phyloP scores from a whole-genome alignment of 2,113 vertebrate genomes.

The Verasper variegatus region DNA sequence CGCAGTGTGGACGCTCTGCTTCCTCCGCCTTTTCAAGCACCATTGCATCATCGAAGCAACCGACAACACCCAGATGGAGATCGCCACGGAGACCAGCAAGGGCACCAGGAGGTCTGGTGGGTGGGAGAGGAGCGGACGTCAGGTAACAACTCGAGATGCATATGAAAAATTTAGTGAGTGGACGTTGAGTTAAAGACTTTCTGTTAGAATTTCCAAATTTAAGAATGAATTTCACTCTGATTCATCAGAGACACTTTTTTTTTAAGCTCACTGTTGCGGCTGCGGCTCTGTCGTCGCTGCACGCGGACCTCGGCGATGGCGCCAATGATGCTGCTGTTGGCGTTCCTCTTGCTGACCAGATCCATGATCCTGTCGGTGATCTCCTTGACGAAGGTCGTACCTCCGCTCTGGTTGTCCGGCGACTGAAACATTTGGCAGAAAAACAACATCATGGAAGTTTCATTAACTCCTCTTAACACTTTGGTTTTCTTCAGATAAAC shows the following conservation, averaged over 20 bases:
- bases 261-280: conserved; percentile 53
- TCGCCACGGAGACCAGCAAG: conserved; percentile 88
- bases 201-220: too few relatives aligned
- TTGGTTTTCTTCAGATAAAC: background rate
- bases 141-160: background rate
- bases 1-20: conserved; percentile 85
- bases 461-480: background rate
- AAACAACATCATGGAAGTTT: background rate
- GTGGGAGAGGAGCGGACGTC: conserved; percentile 9
- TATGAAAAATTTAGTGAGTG: too few relatives aligned
- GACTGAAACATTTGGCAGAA: conserved; percentile 71
- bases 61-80: conserved; percentile 87
- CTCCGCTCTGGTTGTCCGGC: conserved; percentile 84
- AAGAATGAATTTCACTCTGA: too few relatives aligned
- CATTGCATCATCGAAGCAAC: conserved; percentile 85
- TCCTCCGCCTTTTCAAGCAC: conserved; percentile 87
- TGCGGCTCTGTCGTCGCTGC: conserved; percentile 74
- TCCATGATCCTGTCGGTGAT: conserved; percentile 90
- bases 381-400: conserved; percentile 85
- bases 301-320: conserved; percentile 89
- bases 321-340: conserved; percentile 86
- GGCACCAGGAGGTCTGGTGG: conserved; percentile 87
- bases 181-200: too few relatives aligned
- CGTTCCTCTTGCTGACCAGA: conserved; percentile 87
- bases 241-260: too few relatives aligned